These are phyloP conservation scores for Opisthocomus hoazin DNA, from an alignment of 2,113 vertebrate genomes.

Conservation along the genomic window DNA sequence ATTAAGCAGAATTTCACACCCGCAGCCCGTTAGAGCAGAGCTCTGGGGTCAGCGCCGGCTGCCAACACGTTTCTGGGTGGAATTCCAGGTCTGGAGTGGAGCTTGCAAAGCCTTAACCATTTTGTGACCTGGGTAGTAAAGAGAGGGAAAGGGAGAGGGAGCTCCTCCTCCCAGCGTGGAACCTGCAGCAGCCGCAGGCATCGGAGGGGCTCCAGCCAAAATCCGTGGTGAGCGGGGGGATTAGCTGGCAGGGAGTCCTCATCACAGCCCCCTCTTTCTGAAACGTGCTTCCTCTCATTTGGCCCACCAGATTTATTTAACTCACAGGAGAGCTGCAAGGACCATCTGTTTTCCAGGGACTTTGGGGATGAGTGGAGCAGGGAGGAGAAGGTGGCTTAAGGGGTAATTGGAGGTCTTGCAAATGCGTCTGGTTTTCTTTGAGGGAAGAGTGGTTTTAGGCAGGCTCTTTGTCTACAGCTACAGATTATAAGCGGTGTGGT, in stretches of 20 bases:
- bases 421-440: neutral
- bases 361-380: neutral
- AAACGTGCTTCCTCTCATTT: neutral
- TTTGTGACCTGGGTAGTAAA: neutral
- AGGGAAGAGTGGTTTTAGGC: neutral
- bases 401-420: neutral
- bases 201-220: neutral
- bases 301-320: neutral
- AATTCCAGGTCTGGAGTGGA: neutral
- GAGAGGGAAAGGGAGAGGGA: neutral
- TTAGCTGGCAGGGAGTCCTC: neutral
- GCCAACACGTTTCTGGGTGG: neutral
- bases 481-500: neutral
- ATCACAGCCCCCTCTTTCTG: neutral
- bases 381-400: neutral
- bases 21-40: neutral
- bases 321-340: neutral
- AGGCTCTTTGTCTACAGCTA: neutral
- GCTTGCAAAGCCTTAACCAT: neutral
- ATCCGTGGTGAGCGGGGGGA: fast-evolving
- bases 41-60: neutral
- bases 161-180: neutral
- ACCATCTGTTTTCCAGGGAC: constrained; percentile 34
- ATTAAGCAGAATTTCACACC: neutral
- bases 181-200: neutral